A percentile compares a stretch with the other conserved stretches of the same genome.
phyloP scores from a whole-genome alignment of 2,113 vertebrate genomes.

The Trinectes maculatus region DNA sequence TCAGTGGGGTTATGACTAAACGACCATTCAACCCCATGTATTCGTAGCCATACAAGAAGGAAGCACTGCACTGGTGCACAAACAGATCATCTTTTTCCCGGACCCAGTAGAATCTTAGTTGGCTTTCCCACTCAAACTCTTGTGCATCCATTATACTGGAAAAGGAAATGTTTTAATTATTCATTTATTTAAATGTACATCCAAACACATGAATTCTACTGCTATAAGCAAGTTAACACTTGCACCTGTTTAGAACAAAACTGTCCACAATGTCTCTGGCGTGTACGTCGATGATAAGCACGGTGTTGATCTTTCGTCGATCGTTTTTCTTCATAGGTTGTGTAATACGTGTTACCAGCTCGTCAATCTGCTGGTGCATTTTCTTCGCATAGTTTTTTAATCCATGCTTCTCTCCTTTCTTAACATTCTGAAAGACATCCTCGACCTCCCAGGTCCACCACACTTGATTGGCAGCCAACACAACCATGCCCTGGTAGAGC shows the following conservation, averaged over 20 bases:
- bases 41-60: slow-evolving; percentile 94
- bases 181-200: neutral
- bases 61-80: slow-evolving; percentile 92
- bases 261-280: slow-evolving; percentile 94
- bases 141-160: slow-evolving; percentile 89
- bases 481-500: slow-evolving; percentile 94
- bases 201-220: neutral
- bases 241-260: slow-evolving; percentile 86
- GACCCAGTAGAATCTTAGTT: slow-evolving; percentile 95
- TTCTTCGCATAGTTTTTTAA: slow-evolving; percentile 88
- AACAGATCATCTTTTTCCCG: slow-evolving; percentile 84
- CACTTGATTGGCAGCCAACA: slow-evolving; percentile 93
- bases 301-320: slow-evolving; percentile 92
- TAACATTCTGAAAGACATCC: slow-evolving; percentile 87
- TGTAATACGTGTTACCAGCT: slow-evolving; percentile 89
- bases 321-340: slow-evolving; percentile 88
- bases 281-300: slow-evolving; percentile 96
- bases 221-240: neutral
- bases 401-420: slow-evolving; percentile 88
- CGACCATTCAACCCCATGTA: slow-evolving; percentile 98
- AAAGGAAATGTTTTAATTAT: neutral
- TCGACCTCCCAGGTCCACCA: slow-evolving; percentile 99
- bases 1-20: slow-evolving; percentile 95
- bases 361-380: slow-evolving; percentile 91
- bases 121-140: slow-evolving; percentile 98